Evolutionary conservation across 2,113 vertebrate species (phyloP), one percentile per base, ranked within the genome.

Genomic region (Manacus vitellinus): DNA sequence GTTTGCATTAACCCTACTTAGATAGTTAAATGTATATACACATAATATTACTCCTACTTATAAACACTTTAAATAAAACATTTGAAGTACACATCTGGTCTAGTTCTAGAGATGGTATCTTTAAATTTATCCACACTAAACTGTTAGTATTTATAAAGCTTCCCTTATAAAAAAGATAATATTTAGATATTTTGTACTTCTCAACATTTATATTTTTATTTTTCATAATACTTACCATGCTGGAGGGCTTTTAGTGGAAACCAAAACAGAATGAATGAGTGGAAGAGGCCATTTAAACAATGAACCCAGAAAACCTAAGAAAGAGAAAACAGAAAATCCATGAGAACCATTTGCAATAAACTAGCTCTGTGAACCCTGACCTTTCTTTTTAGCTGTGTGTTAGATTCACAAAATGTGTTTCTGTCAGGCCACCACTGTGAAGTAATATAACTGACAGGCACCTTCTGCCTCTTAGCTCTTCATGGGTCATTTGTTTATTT

Each of bases 261-360:
- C 99, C 99, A 99, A 98, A 99, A 99, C 96, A 99, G 99, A 98
- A 99, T 99, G 98, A 99, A 98, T 70, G 99, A 99, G 98, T 99
- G 99, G 98, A 99, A 99, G 97, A 99, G 99, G 97, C 99, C 99
- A 96, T 99, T 99, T 98, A 99, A 99, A 99, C 99, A 99, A 99
- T 99, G 99, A 98, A 99, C 98, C 99, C 99, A 99, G 98, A 99
- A 99, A 98, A 99, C 99, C 99, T 99, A 97, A 94, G 97, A 97
- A 97, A 95, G 96, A 97, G 96, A 98, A 98, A 97, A 98, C 96
- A 98, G 97, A 98, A 89, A 98, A 98, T 98, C 98, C 98, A 98
- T 99, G 99, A 99, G 98, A 99, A 99, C 98, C 97, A 96, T 97
- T 97, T 98, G 98, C 98, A 98, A 98, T 98, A 98, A 99, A 98